A percentile compares a stretch with the other conserved stretches of the same genome.
phyloP scores from a whole-genome alignment of 2,888 invertebrate species.

The Dryomyza anilis region DNA sequence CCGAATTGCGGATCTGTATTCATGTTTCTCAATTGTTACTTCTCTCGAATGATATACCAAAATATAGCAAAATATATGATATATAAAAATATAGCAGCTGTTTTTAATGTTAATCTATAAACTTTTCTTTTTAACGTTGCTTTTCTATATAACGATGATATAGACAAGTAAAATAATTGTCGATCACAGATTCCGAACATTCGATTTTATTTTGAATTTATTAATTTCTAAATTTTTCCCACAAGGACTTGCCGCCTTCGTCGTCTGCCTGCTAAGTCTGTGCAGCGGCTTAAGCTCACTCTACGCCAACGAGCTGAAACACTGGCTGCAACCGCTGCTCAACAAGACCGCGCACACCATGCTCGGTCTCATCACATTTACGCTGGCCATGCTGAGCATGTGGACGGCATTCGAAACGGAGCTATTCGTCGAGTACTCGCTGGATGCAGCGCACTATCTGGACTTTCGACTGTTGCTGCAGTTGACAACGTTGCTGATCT shows the following conservation, averaged over 20 bases:
- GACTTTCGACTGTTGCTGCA: constrained; percentile 37
- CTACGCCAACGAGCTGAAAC: constrained; percentile 36
- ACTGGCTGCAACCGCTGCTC: constrained; percentile 35
- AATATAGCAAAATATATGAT: no score
- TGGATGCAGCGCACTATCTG: constrained; percentile 34
- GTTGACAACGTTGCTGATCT: constrained; percentile 30
- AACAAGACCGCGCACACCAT: constrained; percentile 41
- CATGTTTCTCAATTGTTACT: no score
- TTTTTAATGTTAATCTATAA: no score
- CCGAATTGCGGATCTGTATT: no score
- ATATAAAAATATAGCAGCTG: no score
- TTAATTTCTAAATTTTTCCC: background rate
- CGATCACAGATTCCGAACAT: no score
- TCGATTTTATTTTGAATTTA: no score
- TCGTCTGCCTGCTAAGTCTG: constrained; percentile 36
- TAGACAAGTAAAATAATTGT: no score
- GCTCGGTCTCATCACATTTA: constrained; percentile 38
- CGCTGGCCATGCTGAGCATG: constrained; percentile 39
- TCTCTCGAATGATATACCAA: no score
- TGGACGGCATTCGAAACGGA: constrained; percentile 42
- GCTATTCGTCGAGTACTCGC: constrained; percentile 36
- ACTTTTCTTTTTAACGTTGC: no score
- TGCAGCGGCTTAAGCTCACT: constrained; percentile 39
- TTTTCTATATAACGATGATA: no score
- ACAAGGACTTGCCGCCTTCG: constrained; percentile 39